A percentile compares a stretch with the other conserved stretches of the same genome.
These are phyloP conservation scores for Sitta europaea DNA, from an alignment of 2,113 vertebrate species.

Conservation along the genomic window DNA sequence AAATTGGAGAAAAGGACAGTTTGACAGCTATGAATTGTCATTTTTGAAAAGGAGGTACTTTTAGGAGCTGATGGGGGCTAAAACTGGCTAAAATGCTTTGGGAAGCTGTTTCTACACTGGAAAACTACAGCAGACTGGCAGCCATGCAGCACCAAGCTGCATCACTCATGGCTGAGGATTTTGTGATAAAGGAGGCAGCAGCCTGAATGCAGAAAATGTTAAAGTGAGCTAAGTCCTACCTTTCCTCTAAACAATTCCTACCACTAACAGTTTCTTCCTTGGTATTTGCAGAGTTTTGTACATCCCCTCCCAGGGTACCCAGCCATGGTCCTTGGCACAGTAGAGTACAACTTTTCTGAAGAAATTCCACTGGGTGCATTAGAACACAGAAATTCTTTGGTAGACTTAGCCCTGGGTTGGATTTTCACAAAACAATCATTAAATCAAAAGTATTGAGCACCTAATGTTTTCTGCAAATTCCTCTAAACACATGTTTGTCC, in stretches of 20 bases:
- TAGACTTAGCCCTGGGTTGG: neutral
- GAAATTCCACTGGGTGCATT: neutral
- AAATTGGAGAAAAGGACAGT: neutral
- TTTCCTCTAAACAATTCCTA: neutral
- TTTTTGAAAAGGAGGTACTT: neutral
- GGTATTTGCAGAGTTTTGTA: neutral
- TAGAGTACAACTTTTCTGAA: neutral
- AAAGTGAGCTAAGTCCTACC: neutral
- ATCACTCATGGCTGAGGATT: neutral
- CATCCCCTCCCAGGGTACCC: neutral
- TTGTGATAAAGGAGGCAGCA: neutral
- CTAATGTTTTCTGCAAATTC: neutral
- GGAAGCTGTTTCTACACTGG: neutral
- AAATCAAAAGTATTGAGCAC: neutral
- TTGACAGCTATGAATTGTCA: neutral
- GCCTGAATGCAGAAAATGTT: neutral
- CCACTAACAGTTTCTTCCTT: neutral
- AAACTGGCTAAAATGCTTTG: neutral
- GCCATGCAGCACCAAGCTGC: neutral
- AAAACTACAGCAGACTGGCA: neutral
- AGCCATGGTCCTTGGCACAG: fast-evolving
- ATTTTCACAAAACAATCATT: neutral
- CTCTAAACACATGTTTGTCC: neutral
- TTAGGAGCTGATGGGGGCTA: neutral
- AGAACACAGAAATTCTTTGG: neutral